These are phyloP conservation scores for Megaleporinus macrocephalus DNA, from an alignment of 2,113 vertebrate genomes.

Conservation along the genomic window DNA sequence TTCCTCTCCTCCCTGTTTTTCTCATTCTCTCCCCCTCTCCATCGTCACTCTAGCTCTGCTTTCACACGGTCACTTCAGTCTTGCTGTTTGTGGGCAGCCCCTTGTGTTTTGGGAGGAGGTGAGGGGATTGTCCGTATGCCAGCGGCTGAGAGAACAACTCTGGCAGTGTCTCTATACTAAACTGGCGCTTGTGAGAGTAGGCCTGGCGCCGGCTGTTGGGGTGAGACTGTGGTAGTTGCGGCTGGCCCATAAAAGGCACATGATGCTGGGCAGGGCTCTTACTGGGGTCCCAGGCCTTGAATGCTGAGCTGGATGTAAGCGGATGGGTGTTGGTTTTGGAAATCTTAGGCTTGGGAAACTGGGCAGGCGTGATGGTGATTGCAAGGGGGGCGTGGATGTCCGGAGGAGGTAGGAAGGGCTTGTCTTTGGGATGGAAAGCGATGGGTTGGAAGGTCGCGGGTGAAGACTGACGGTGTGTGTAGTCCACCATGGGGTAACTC, in stretches of 20 bases:
- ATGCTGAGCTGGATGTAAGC: slow-evolving; percentile 74
- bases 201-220: slow-evolving; percentile 74
- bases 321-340: slow-evolving; percentile 80
- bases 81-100: slow-evolving; percentile 93
- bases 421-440: slow-evolving; percentile 79
- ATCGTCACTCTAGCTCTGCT: neutral
- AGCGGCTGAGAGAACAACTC: slow-evolving; percentile 83
- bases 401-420: slow-evolving; percentile 73
- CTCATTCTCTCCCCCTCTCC: neutral
- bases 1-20: slow-evolving; percentile 4
- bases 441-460: slow-evolving; percentile 79
- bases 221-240: slow-evolving; percentile 61
- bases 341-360: slow-evolving; percentile 83
- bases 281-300: slow-evolving; percentile 82
- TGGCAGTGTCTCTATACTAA: slow-evolving; percentile 86
- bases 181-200: slow-evolving; percentile 80
- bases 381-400: slow-evolving; percentile 81
- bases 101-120: slow-evolving; percentile 81
- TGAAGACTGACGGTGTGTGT: slow-evolving; percentile 70
- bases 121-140: slow-evolving; percentile 74
- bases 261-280: slow-evolving; percentile 74
- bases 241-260: slow-evolving; percentile 64
- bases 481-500: slow-evolving; percentile 81
- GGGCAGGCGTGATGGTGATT: slow-evolving; percentile 76
- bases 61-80: slow-evolving; percentile 94